phyloP scores from a whole-genome alignment of 2,888 invertebrate species.

The Callosobruchus maculatus region DNA sequence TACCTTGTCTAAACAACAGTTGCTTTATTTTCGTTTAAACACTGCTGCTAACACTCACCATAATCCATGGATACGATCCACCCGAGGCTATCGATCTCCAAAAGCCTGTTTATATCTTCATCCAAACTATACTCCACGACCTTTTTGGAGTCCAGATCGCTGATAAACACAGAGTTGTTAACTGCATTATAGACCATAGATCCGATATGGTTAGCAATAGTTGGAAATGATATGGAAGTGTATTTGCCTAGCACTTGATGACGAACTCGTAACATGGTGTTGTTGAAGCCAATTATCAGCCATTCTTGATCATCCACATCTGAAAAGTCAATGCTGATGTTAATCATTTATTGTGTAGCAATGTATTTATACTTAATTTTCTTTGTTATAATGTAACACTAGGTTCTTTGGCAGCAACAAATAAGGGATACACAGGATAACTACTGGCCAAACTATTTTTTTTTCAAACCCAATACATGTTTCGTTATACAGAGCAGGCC shows the following conservation, averaged over 20 bases:
- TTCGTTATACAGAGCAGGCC: too few relatives aligned
- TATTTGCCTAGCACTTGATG: slow-evolving; percentile 67
- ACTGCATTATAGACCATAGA: slow-evolving; percentile 65
- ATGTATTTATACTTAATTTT: not conserved
- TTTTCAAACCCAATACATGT: too few relatives aligned
- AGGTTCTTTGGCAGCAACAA: too few relatives aligned
- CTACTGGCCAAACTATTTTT: too few relatives aligned
- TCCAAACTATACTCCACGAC: slow-evolving; percentile 49
- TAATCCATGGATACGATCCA: slow-evolving; percentile 58
- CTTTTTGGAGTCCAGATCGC: slow-evolving; percentile 50
- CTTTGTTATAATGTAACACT: too few relatives aligned
- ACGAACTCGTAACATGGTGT: slow-evolving; percentile 59
- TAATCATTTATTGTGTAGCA: too few relatives aligned
- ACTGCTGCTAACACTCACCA: slow-evolving; percentile 43
- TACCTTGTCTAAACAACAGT: too few relatives aligned
- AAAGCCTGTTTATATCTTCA: slow-evolving; percentile 23
- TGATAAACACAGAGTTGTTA: slow-evolving; percentile 53
- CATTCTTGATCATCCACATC: slow-evolving; percentile 49
- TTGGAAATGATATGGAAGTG: slow-evolving; percentile 45
- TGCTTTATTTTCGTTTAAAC: too few relatives aligned
- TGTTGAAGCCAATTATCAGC: slow-evolving; percentile 58
- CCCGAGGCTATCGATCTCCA: slow-evolving; percentile 50
- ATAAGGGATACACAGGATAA: too few relatives aligned
- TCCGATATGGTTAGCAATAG: slow-evolving; percentile 55
- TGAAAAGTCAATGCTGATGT: slow-evolving; percentile 29